Conservation (phyloP, 2,797 vertebrate genomes). For the Oreortyx pictus region DNA sequence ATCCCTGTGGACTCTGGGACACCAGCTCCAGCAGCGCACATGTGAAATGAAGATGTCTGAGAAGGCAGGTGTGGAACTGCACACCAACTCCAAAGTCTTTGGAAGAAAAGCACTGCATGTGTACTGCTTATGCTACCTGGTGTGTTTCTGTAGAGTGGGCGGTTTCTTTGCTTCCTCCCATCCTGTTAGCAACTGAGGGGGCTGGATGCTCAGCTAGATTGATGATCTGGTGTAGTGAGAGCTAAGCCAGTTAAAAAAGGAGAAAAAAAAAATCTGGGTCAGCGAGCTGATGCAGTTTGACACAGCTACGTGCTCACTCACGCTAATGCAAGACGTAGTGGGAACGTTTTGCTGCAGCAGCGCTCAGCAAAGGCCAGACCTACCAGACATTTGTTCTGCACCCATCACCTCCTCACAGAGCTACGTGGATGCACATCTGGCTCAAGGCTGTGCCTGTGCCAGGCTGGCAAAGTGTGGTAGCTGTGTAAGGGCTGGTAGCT, state of each 20-base stretch:
- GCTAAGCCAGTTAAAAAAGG: neutral
- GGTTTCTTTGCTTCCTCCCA: neutral
- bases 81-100: accelerated
- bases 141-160: neutral
- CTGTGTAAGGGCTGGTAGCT: neutral
- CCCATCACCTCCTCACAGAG: neutral
- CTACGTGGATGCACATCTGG: accelerated
- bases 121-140: neutral
- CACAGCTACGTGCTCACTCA: neutral
- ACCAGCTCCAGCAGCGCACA: accelerated
- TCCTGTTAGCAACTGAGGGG: neutral
- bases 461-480: neutral
- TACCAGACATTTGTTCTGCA: neutral
- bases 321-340: neutral
- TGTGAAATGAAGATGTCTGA: neutral
- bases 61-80: neutral
- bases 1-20: neutral
- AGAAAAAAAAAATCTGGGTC: neutral
- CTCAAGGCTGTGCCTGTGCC: neutral
- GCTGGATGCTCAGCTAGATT: neutral
- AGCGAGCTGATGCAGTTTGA: neutral
- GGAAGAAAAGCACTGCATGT: neutral
- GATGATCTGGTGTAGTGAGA: neutral
- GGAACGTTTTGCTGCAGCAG: neutral
- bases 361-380: neutral